Base-by-base conservation (phyloP, 1,140 invertebrate genomes). In the Bicyclus anynana region DNA sequence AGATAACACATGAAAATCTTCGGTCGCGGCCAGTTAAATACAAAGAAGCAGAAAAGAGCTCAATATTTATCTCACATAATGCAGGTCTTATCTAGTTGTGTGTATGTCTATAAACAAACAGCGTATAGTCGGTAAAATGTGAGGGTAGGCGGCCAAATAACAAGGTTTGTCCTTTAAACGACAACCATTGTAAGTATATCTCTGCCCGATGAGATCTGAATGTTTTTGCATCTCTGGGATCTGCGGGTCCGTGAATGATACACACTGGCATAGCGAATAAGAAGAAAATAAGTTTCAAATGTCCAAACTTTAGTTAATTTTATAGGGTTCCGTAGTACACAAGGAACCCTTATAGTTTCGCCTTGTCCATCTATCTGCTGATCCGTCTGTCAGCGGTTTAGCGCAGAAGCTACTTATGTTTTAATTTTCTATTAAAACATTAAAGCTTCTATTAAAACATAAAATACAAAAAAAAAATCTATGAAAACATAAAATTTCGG, bases 101-200 rank as follows among this genome's bases (percentile, higher is more conserved):
- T 40, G 53, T 59, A 33, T 7, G 17, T 26, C 12, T 57, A 50
- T 57, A 57, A 51, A 47, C 55, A 53, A 35, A 51, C 29, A 40
- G 37, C 47, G 17, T n/a, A 14, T 21, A 5, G 14, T 42, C 44
- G 61, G 74, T 80, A 74, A 80, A 77, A 74, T 80, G 72, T 72
- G 67, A 59, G 65, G 40, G 77, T 74, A 65, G 79, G 74, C 76
- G 77, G 69, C 69, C 78, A 67, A 80, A 84, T 80, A 80, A 84
- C 80, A 84, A 81, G 80, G 70, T 71, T 80, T 75, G 78, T 84
- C 75, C 67, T 84, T 70, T 81, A 84, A 80, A 78, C 73, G 77
- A 81, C 80, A 81, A 76, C 72, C 72, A 77, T 83, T 78, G 77
- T 80, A 75, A 77, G 63, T 77, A 81, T 74, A 76, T 75, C 74